phyloP scores from a whole-genome alignment of 2,888 invertebrate species.

The Zygothrica quintamaculata region DNA sequence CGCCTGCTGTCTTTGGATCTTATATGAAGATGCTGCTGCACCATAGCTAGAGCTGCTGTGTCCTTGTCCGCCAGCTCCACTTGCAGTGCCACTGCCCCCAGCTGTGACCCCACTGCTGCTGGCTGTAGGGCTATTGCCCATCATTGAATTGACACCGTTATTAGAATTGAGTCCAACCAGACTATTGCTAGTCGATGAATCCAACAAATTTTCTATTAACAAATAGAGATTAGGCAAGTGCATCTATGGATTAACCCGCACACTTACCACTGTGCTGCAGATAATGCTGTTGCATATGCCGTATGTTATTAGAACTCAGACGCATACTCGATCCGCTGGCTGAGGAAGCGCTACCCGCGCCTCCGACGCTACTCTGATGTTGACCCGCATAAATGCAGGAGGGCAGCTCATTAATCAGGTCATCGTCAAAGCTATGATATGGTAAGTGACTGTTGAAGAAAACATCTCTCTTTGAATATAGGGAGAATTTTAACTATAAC shows the following conservation, averaged over 20 bases:
- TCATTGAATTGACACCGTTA: slow-evolving; percentile 59
- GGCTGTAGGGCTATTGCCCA: slow-evolving; percentile 79
- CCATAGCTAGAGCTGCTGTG: slow-evolving; percentile 53
- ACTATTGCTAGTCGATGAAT: slow-evolving; percentile 78
- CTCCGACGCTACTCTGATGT: slow-evolving; percentile 80
- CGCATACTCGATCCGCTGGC: slow-evolving; percentile 65
- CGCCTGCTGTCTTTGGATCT: slow-evolving; percentile 94
- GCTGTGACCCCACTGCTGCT: slow-evolving; percentile 60
- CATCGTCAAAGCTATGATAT: slow-evolving; percentile 85
- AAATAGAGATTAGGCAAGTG: slow-evolving; percentile 18
- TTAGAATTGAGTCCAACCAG: slow-evolving; percentile 61
- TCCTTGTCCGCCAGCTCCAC: slow-evolving; percentile 28
- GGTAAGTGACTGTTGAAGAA: slow-evolving; percentile 77
- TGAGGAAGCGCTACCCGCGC: slow-evolving; percentile 45
- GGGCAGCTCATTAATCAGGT: slow-evolving; percentile 89
- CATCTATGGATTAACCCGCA: neutral
- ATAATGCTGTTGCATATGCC: slow-evolving; percentile 85
- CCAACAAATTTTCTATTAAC: slow-evolving; percentile 74
- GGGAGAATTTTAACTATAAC: no score
- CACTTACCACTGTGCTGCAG: slow-evolving; percentile 82
- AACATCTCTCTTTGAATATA: slow-evolving; percentile 7
- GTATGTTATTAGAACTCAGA: slow-evolving; percentile 80
- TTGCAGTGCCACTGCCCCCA: slow-evolving; percentile 27
- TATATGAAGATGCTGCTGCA: slow-evolving; percentile 85
- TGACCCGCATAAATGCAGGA: slow-evolving; percentile 92